Evolutionary conservation across 2,113 vertebrate species (phyloP), one percentile per base, ranked within the genome.

Genomic region (Cyphomyrus plagiostoma): DNA sequence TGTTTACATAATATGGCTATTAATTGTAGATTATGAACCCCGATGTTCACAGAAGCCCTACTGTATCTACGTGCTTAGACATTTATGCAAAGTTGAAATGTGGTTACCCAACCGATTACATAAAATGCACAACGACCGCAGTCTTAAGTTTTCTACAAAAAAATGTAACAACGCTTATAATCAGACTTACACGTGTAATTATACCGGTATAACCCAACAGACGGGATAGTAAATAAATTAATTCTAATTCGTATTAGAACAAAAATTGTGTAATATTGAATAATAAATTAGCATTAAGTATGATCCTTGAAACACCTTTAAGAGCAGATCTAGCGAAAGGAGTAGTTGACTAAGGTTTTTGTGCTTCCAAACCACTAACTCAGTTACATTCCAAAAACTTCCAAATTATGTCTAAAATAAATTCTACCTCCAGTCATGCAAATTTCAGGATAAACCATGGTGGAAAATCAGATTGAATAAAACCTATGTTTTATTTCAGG

Each of bases 331-430:
- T 62, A 23, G 13, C 2, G 35, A 23, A 42, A 74, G 11, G 13
- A 49, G 35, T 35, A 50, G n/a, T 26, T 53, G 19, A 39, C 13
- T 56, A 19, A 35, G 30, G 42, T 87, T 58, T 5, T 21, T 45
- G 49, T 87, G 86, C 35, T 82, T 89, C 49, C 46, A 83, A 83
- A 89, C 19, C 50, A 35, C 88, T 13, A 42, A 56, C 48, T 89
- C 19, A n/a, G 9, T 52, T 82, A 56, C 82, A 42, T 35, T n/a
- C 89, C 50, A 87, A 39, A 86, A 15, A 30, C 13, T 66, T 42
- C 89, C 87, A 23, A 86, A 4, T 90, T 89, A 91, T 92, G 89
- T 70, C 2, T 50, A 92, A 50, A 90, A 85, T 88, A 56, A 53
- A 3, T 26, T 21, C 17, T 42, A 58, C 15, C 42, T 66, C 46